Evolutionary conservation across 2,113 vertebrate species (phyloP).

Genomic region (Diadophis punctatus): DNA sequence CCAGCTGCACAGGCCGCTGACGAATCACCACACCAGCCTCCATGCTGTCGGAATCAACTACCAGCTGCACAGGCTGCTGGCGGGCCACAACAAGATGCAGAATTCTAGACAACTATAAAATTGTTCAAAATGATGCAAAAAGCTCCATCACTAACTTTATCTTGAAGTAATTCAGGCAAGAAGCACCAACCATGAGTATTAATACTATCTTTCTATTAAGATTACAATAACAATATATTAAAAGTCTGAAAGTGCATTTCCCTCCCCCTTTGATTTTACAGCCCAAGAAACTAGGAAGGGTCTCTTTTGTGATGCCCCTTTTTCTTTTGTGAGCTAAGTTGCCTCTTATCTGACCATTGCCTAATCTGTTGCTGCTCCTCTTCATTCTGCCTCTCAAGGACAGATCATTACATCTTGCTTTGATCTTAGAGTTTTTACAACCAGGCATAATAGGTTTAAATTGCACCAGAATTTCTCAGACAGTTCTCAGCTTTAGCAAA

Average conservation of each 20-base stretch:
- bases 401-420: neutral
- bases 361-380: neutral
- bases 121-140: neutral
- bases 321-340: neutral
- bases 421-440: neutral
- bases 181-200: neutral
- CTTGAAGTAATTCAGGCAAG: neutral
- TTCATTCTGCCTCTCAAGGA: neutral
- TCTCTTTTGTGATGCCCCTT: neutral
- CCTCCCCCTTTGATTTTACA: neutral
- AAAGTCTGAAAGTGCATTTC: neutral
- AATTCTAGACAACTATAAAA: neutral
- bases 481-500: neutral
- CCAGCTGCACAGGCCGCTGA: too few species aligned
- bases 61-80: too few species aligned
- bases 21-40: too few species aligned
- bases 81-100: too few species aligned
- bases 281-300: neutral
- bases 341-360: neutral
- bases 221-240: neutral
- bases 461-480: neutral
- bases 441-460: neutral
- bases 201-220: neutral
- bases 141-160: neutral
- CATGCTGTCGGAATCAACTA: too few species aligned